Base-by-base conservation (phyloP, 2,113 vertebrate genomes). In the Erinaceus europaeus region DNA sequence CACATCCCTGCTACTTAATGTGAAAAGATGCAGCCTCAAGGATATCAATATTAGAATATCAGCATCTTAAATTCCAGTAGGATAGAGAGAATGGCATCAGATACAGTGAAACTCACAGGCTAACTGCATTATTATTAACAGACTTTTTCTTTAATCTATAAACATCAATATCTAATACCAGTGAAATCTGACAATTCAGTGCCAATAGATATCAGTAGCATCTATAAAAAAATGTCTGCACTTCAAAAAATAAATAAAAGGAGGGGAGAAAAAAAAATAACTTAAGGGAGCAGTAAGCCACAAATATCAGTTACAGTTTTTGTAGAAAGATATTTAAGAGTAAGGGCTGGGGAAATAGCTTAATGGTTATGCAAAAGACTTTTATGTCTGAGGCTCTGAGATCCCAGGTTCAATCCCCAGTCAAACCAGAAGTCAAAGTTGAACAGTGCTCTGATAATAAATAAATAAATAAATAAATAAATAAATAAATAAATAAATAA, bases 1-100 rank as follows among this genome's bases (percentile, higher is more conserved):
- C 52, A 44, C 48, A 62, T 73, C 57, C 55, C 59, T 9, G 34
- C 46, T 46, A 74, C 1, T 11, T 29, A 44, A 57, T 21, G n/a
- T 80, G 23, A 77, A 74, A 84, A 34, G 89, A 67, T 8, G 5
- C 3, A 68, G 55, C 59, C 74, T 57, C 36, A 29, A 9, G 42
- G 59, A 62, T 15, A 77, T 55, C 46, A 65, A 23, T 61, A n/a
- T 73, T 23, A 88, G 15, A 52, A 57, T 9, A 57, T 72, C 46
- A 71, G 18, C 88, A 84, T 0, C 21, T 80, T 44, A 78, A 10
- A 46, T 23, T 71, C 12, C 76, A 78, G 7, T 27, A 12, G 11
- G 40, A 61, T 15, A 40, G 3, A 77, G 40, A 46, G 91, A 91
- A 90, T 62, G 55, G 68, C 84, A 88, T 64, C 73, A 69, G 84